Evolutionary conservation across 2,113 vertebrate species (phyloP).

Genomic region (Rhinogobius similis): DNA sequence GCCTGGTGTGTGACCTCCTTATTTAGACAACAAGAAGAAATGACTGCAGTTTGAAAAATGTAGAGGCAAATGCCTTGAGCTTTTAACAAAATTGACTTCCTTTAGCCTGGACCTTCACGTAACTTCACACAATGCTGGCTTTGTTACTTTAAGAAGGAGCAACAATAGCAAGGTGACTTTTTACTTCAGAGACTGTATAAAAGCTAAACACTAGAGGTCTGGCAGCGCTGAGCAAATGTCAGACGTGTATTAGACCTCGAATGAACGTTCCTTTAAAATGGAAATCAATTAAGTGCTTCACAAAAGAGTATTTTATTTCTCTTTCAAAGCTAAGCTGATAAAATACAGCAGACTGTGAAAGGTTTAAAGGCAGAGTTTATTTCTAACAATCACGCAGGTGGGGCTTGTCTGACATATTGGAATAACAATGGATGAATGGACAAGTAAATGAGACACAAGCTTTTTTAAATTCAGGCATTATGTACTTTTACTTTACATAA

Average conservation of each 20-base stretch:
- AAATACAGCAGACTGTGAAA: not conserved
- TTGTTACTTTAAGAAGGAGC: not conserved
- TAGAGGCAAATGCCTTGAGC: not conserved
- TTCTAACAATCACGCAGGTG: not conserved
- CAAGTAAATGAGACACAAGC: not conserved
- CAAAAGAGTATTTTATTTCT: not conserved
- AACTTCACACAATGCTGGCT: not conserved
- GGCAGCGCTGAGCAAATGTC: not conserved
- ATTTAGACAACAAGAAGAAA: not conserved
- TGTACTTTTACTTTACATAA: not conserved
- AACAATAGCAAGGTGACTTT: not conserved
- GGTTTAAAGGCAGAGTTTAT: not conserved
- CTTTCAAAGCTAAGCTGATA: not conserved
- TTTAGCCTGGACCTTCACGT: not conserved
- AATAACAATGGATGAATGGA: not conserved
- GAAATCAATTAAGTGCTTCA: not conserved
- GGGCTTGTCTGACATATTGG: not conserved
- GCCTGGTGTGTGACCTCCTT: not conserved
- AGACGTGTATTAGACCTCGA: not conserved
- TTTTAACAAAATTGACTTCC: slow-evolving; percentile 2
- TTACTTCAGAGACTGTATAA: not conserved
- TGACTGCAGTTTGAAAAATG: not conserved
- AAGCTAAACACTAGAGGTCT: not conserved
- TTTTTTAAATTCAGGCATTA: not conserved
- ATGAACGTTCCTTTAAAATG: not conserved